These are phyloP conservation scores for Enteromius trimaculatus DNA, from an alignment of 2,797 vertebrate genomes.

Conservation along the genomic window DNA sequence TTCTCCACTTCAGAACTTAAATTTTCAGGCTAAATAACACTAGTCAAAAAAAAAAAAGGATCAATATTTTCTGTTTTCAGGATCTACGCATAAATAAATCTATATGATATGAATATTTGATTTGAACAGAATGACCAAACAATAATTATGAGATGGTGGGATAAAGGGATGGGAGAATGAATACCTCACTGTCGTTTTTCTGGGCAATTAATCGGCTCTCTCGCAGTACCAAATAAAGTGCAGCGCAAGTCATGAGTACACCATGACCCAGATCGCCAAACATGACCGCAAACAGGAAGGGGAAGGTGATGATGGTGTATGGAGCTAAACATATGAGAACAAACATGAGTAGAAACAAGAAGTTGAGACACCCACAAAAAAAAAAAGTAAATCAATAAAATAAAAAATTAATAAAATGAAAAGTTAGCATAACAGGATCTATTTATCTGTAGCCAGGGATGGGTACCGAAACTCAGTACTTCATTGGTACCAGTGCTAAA, in stretches of 20 bases:
- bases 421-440: not conserved
- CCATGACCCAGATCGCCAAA: conserved; percentile 97
- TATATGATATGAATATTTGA: not conserved
- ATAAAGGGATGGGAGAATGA: not conserved
- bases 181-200: conserved; percentile 96
- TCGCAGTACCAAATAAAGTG: conserved; percentile 91
- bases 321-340: conserved; percentile 84
- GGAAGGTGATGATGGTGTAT: conserved; percentile 98
- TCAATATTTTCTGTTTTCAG: not conserved
- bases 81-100: not conserved
- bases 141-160: not conserved
- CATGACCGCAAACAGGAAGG: conserved; percentile 98
- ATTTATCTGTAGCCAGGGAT: not conserved
- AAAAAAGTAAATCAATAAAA: not conserved
- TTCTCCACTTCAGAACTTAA: not conserved
- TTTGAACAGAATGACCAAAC: not conserved
- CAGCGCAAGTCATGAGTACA: conserved; percentile 90
- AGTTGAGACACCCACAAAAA: not conserved
- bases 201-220: conserved; percentile 93
- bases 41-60: not conserved
- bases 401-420: not conserved
- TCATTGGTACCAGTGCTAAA: no score
- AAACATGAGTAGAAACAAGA: conserved; percentile 51
- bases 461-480: no score
- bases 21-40: not conserved